A percentile compares a stretch with the other conserved stretches of the same genome.
phyloP scores from a whole-genome alignment of 2,113 vertebrate species.

The Tragulus kanchil region DNA sequence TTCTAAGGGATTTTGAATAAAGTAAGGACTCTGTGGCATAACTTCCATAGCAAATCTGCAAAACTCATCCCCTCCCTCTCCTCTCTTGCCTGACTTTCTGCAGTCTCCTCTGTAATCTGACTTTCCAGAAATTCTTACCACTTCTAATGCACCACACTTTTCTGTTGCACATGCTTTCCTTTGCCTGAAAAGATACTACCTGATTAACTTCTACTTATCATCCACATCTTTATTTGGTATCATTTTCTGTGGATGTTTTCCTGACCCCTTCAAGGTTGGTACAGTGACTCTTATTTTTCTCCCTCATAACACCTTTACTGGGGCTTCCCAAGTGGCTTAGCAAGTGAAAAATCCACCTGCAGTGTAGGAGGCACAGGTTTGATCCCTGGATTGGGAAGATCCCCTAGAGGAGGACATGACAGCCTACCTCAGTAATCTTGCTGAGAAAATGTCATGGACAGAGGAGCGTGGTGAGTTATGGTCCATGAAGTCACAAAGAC shows the following conservation, averaged over 20 bases:
- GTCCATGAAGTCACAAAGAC: not conserved
- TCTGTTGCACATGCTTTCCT: not conserved
- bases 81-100: not conserved
- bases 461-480: not conserved
- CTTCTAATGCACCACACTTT: not conserved
- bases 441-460: not conserved
- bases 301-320: not conserved
- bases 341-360: not conserved
- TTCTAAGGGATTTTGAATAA: not conserved
- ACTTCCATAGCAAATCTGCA: not conserved
- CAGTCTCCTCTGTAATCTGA: not conserved
- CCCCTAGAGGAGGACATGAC: not conserved
- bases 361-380: not conserved
- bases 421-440: not conserved
- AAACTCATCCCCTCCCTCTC: not conserved
- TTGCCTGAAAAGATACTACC: not conserved
- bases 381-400: not conserved
- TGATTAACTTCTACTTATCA: not conserved
- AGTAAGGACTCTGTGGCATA: not conserved
- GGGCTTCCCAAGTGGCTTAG: not conserved
- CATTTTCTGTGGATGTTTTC: not conserved
- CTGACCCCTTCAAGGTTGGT: not conserved
- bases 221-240: not conserved
- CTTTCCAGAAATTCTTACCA: not conserved
- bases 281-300: not conserved